Evolutionary conservation across 2,797 vertebrate species (phyloP).

Genomic region (Syngnathus acus): DNA sequence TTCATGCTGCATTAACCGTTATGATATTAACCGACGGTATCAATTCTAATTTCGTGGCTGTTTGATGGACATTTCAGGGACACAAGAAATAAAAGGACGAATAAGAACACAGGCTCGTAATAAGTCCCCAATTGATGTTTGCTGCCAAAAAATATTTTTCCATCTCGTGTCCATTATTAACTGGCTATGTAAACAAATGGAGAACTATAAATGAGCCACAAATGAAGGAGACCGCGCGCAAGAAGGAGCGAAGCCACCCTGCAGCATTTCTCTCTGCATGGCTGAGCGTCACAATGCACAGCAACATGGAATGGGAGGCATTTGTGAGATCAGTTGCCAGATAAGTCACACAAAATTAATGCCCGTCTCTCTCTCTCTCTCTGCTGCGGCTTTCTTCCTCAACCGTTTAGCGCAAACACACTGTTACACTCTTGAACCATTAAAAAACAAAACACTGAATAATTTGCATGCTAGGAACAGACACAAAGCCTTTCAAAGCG

Average conservation of each 20-base stretch:
- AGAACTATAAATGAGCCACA: background rate
- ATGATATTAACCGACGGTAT: background rate
- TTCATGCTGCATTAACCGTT: background rate
- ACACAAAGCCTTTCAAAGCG: background rate
- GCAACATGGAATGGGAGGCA: constrained; percentile 43
- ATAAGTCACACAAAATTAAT: constrained; percentile 27
- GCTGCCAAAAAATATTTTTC: background rate
- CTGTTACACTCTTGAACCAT: background rate
- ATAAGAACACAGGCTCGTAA: background rate
- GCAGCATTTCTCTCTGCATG: constrained; percentile 51
- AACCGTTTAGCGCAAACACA: constrained; percentile 14
- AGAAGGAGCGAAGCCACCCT: constrained; percentile 39
- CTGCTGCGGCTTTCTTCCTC: constrained; percentile 3
- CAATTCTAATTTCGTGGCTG: background rate
- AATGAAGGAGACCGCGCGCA: background rate
- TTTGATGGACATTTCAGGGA: background rate
- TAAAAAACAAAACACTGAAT: background rate
- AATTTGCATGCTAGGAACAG: background rate
- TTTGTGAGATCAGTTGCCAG: constrained; percentile 44
- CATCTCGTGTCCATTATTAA: constrained; percentile 7
- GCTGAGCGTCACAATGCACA: constrained; percentile 23
- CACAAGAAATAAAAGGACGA: background rate
- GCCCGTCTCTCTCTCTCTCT: constrained; percentile 1
- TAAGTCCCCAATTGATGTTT: background rate
- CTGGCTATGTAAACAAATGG: constrained; percentile 12